A percentile compares a stretch with the other conserved stretches of the same genome.
These are phyloP conservation scores for Cyanoramphus novaezelandiae DNA, from an alignment of 2,113 vertebrate species.

Conservation along the genomic window DNA sequence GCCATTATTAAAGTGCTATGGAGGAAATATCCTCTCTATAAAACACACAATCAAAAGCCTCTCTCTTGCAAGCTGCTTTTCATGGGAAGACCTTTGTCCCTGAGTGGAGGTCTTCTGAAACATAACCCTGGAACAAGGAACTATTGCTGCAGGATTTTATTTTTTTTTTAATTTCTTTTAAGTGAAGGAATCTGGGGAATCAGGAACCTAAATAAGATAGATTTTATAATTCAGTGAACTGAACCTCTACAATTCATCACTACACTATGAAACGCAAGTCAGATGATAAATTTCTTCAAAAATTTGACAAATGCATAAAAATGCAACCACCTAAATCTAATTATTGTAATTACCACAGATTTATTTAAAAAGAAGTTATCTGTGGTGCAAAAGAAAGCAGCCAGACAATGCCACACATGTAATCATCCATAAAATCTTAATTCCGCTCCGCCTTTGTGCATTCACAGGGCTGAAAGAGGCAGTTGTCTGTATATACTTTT, in stretches of 20 bases:
- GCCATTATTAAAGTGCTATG: background rate
- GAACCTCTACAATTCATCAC: background rate
- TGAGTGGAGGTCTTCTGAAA: background rate
- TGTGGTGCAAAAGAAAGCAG: background rate
- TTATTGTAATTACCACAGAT: background rate
- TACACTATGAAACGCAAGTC: background rate
- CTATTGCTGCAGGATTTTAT: background rate
- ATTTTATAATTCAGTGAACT: background rate
- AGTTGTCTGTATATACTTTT: background rate
- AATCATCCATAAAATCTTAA: background rate
- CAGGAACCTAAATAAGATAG: background rate
- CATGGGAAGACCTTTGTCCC: background rate
- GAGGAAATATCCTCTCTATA: constrained; percentile 17
- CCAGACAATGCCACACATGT: background rate
- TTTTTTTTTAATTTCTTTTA: background rate
- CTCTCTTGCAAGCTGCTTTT: background rate
- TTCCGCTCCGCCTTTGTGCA: background rate
- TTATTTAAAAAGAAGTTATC: background rate
- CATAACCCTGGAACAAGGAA: background rate
- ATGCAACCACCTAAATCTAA: background rate
- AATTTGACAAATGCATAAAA: constrained; percentile 8
- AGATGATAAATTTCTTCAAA: constrained; percentile 16
- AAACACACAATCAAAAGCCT: constrained; percentile 39
- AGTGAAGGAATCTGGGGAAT: background rate
- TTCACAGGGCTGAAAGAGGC: background rate